These are phyloP conservation scores for Cydia amplana DNA, from an alignment of 1,140 invertebrate species.

Conservation along the genomic window DNA sequence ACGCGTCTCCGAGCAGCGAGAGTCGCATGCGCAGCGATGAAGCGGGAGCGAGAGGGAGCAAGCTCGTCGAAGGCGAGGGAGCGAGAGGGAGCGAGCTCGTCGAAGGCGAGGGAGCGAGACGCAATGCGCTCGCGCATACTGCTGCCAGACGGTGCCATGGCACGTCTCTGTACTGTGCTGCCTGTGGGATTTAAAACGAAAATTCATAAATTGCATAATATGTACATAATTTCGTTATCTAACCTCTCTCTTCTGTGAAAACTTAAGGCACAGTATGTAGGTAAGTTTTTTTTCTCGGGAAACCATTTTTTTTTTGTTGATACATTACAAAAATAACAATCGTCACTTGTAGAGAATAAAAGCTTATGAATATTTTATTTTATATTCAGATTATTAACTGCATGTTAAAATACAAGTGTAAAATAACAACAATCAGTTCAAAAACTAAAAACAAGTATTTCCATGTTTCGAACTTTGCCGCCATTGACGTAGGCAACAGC, in stretches of 20 bases:
- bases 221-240: too few species aligned
- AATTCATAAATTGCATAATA: background rate
- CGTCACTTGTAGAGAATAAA: too few species aligned
- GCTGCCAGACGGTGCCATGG: conserved; percentile 55
- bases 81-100: background rate
- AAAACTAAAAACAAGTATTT: background rate
- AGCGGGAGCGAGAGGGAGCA: background rate
- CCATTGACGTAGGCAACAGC: conserved; percentile 34
- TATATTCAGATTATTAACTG: too few species aligned
- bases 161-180: conserved; percentile 58
- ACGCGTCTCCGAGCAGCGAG: conserved; percentile 62
- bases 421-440: background rate
- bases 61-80: background rate
- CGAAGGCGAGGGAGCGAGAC: conserved; percentile 43
- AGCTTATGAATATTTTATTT: too few species aligned
- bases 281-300: too few species aligned
- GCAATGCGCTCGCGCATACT: conserved; percentile 59
- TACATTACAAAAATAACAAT: too few species aligned
- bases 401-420: too few species aligned
- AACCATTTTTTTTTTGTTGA: too few species aligned
- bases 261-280: too few species aligned
- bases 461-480: conserved; percentile 46
- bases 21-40: conserved; percentile 48
- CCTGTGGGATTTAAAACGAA: conserved; percentile 40
- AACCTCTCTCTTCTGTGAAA: too few species aligned